These are phyloP conservation scores for Indicator indicator DNA, from an alignment of 2,113 vertebrate genomes.

Conservation along the genomic window DNA sequence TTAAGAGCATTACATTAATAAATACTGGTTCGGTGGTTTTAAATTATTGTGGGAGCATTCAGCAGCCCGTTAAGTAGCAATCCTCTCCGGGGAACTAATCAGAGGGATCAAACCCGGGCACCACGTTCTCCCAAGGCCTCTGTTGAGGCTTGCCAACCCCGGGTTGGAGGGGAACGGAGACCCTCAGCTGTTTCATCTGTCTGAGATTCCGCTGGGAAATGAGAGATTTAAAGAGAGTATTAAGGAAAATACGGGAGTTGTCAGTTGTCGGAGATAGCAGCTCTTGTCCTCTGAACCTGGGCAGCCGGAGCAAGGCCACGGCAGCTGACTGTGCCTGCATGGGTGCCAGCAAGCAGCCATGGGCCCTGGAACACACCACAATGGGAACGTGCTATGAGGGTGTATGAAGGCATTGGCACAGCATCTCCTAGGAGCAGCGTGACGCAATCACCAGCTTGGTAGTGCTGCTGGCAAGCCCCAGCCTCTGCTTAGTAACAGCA, in stretches of 20 bases:
- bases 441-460: not conserved
- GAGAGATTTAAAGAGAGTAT: not conserved
- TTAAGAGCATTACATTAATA: constrained; percentile 50
- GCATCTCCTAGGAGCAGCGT: not conserved
- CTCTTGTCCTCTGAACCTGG: not conserved
- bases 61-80: not conserved
- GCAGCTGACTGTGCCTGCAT: not conserved
- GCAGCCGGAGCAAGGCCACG: not conserved
- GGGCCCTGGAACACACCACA: not conserved
- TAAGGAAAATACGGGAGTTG: no score
- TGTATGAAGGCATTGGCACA: not conserved
- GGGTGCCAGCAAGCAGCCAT: not conserved
- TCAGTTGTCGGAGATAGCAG: not conserved
- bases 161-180: not conserved
- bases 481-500: not conserved
- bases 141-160: no score
- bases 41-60: not conserved
- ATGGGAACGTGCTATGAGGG: not conserved
- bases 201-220: not conserved
- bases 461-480: not conserved
- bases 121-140: not conserved
- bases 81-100: not conserved
- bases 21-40: not conserved
- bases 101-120: not conserved
- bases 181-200: accelerated